phyloP scores from a whole-genome alignment of 2,888 invertebrate species.

The Drepana falcataria region DNA sequence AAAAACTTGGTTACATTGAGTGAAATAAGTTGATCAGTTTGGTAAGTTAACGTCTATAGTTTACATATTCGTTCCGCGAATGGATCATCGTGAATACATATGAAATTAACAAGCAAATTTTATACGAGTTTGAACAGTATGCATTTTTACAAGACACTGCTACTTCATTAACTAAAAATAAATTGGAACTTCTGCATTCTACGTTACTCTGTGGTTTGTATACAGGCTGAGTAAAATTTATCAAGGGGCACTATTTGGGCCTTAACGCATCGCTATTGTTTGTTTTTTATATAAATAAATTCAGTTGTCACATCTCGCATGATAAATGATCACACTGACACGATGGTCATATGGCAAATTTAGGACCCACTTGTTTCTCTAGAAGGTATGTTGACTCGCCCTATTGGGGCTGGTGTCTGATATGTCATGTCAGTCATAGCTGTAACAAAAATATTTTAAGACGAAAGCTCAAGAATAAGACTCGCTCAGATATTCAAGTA shows the following conservation, averaged over 20 bases:
- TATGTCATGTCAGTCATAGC: conserved; percentile 20
- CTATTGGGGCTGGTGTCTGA: conserved; percentile 35
- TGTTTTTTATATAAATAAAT: conserved; percentile 75
- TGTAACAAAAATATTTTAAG: neutral
- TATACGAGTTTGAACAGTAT: no score
- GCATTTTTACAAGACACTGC: no score
- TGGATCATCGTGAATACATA: no score
- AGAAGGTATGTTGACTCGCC: conserved; percentile 24
- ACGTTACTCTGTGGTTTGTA: conserved; percentile 36
- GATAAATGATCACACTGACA: conserved; percentile 71
- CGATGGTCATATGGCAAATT: conserved; percentile 71
- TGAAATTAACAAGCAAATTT: no score
- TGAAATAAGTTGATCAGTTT: no score
- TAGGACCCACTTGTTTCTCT: conserved; percentile 58
- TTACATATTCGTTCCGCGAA: no score
- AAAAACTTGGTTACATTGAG: no score
- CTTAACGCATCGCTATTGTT: conserved; percentile 58
- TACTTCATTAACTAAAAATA: no score
- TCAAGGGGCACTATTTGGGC: conserved; percentile 50
- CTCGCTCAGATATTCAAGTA: no score
- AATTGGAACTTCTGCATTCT: conserved; percentile 19
- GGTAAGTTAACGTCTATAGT: no score
- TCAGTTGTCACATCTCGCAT: conserved; percentile 73
- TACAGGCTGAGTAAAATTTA: conserved; percentile 49
- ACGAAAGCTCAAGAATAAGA: no score